Percentiles rank a stretch among this genome's conserved stretches.
Evolutionary conservation across 1,140 invertebrate genomes (phyloP).

Genomic region (Metopolophium dirhodum): DNA sequence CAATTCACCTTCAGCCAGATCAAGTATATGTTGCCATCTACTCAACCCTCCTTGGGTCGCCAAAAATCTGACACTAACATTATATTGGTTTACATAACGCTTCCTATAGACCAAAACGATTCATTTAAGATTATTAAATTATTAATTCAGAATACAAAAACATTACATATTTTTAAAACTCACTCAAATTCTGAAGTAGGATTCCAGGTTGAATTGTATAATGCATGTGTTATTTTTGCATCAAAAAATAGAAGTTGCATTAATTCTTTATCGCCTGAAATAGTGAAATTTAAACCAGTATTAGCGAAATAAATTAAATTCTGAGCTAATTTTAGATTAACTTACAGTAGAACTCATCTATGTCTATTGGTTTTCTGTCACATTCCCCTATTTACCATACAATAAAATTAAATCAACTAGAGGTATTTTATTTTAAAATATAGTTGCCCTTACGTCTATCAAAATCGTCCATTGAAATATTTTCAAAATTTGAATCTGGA

Average conservation of each 20-base stretch:
- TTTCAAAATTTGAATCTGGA: slow-evolving; percentile 52
- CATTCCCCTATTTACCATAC: slow-evolving; percentile 30
- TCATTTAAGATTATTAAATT: neutral
- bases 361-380: slow-evolving; percentile 67
- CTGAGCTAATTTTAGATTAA: neutral
- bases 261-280: slow-evolving; percentile 77
- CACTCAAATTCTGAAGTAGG: slow-evolving; percentile 66
- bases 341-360: slow-evolving; percentile 75
- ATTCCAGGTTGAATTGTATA: slow-evolving; percentile 68
- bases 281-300: neutral
- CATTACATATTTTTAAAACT: slow-evolving; percentile 58
- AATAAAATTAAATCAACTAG: neutral
- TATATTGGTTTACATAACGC: slow-evolving; percentile 69
- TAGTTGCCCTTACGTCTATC: slow-evolving; percentile 25
- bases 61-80: slow-evolving; percentile 77
- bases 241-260: slow-evolving; percentile 87
- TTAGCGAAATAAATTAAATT: neutral
- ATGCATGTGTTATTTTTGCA: slow-evolving; percentile 78
- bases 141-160: neutral
- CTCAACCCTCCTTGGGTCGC: slow-evolving; percentile 88
- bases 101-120: slow-evolving; percentile 58
- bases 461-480: slow-evolving; percentile 53
- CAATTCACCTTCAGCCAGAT: slow-evolving; percentile 33
- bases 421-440: neutral
- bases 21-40: slow-evolving; percentile 76